Percentiles rank a stretch among this genome's conserved stretches.
Conservation (phyloP, 2,797 vertebrate species). For the Phoeniculus purpureus region DNA sequence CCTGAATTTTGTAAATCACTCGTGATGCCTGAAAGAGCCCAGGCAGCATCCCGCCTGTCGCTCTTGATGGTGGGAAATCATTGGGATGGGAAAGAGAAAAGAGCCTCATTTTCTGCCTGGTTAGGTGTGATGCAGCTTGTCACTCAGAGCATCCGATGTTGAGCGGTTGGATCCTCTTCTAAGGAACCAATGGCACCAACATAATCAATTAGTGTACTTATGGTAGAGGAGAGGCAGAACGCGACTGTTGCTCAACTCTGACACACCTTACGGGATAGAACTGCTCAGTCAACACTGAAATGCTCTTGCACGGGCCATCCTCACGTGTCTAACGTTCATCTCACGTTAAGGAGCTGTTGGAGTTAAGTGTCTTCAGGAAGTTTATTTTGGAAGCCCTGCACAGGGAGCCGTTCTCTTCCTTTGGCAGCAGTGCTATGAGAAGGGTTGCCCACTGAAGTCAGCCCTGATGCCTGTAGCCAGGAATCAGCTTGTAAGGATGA, state of each 20-base stretch:
- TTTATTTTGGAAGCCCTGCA: not conserved
- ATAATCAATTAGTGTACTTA: not conserved
- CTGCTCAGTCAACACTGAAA: not conserved
- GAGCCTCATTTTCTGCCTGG: not conserved
- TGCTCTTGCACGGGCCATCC: not conserved
- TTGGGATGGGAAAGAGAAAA: not conserved
- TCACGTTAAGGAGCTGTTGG: accelerated
- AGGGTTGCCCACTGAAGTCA: conserved; percentile 4
- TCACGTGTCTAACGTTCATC: not conserved
- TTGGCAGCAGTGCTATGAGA: not conserved
- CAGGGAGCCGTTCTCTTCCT: conserved; percentile 4
- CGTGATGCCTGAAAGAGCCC: not conserved
- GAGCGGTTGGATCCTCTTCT: not conserved
- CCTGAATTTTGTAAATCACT: conserved; percentile 11
- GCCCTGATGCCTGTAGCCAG: not conserved
- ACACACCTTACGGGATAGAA: not conserved
- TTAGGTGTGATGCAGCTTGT: not conserved
- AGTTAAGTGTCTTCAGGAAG: not conserved
- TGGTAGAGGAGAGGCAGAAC: accelerated
- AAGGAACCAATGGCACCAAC: not conserved
- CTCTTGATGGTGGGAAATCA: not conserved
- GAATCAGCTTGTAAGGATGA: conserved; percentile 13
- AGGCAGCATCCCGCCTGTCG: accelerated
- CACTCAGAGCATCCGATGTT: not conserved
- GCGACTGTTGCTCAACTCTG: accelerated